Percentiles rank a stretch among this genome's conserved stretches.
phyloP scores from a whole-genome alignment of 1,140 invertebrate species.

The Chymomyza costata region DNA sequence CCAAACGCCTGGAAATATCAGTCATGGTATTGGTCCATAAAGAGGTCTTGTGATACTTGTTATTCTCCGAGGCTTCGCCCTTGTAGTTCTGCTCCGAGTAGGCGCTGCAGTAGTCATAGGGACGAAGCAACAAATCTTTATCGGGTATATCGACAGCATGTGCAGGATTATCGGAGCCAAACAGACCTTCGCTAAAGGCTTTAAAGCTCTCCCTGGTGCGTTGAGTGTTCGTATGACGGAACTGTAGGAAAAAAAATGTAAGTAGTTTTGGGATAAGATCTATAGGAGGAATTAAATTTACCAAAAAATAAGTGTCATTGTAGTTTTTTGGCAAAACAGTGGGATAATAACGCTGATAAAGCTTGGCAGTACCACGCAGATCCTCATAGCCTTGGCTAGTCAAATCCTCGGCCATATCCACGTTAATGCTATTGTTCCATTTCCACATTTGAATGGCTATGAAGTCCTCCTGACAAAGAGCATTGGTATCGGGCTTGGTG shows the following conservation, averaged over 20 bases:
- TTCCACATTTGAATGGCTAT: constrained; percentile 79
- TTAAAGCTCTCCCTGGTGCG: constrained; percentile 81
- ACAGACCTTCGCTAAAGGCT: constrained; percentile 81
- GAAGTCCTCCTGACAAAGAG: constrained; percentile 78
- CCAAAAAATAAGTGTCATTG: constrained; percentile 55
- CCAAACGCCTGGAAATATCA: constrained; percentile 55
- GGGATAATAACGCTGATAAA: constrained; percentile 78
- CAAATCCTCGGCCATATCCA: constrained; percentile 77
- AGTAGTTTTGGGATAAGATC: too few species aligned
- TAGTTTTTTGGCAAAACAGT: constrained; percentile 45
- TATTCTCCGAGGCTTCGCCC: constrained; percentile 49
- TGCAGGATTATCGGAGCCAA: constrained; percentile 77
- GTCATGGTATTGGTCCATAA: constrained; percentile 53
- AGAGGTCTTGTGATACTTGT: constrained; percentile 40
- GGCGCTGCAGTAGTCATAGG: constrained; percentile 70
- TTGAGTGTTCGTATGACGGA: constrained; percentile 82
- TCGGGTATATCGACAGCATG: constrained; percentile 54
- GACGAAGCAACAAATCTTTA: constrained; percentile 77
- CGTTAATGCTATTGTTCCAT: constrained; percentile 78
- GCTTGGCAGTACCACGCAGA: constrained; percentile 78
- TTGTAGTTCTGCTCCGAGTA: constrained; percentile 60
- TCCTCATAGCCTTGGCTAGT: constrained; percentile 79
- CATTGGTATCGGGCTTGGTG: constrained; percentile 67
- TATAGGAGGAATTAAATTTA: too few species aligned
- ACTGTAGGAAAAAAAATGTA: constrained; percentile 73